A percentile compares a stretch with the other conserved stretches of the same genome.
These are phyloP conservation scores for Bombus ignitus DNA, from an alignment of 1,140 invertebrate genomes.

Conservation along the genomic window DNA sequence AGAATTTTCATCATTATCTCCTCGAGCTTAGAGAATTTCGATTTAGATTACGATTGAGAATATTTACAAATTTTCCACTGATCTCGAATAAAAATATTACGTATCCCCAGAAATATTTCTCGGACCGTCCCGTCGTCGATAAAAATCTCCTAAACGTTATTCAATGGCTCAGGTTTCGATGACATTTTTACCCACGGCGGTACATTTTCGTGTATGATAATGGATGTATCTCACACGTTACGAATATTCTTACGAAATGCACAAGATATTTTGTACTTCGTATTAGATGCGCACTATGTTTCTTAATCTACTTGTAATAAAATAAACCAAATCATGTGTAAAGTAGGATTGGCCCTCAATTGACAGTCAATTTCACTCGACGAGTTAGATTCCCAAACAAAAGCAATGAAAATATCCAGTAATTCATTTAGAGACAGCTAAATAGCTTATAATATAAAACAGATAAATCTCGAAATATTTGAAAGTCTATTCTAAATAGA, in stretches of 20 bases:
- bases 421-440: background rate
- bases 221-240: constrained; percentile 39
- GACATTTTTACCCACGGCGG: background rate
- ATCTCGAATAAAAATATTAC: background rate
- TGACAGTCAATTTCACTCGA: background rate
- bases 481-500: background rate
- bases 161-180: background rate
- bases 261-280: constrained; percentile 69
- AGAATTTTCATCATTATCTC: background rate
- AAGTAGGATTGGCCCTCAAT: constrained; percentile 7
- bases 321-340: constrained; percentile 16
- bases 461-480: background rate
- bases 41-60: background rate
- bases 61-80: background rate
- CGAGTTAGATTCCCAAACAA: background rate
- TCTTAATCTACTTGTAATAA: constrained; percentile 60
- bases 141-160: background rate
- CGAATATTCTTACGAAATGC: constrained; percentile 60
- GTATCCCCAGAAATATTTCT: constrained; percentile 19
- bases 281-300: constrained; percentile 60
- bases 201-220: background rate
- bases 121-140: background rate
- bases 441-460: background rate
- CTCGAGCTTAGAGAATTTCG: too few relatives aligned
- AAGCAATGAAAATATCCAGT: background rate